These are phyloP conservation scores for Sebastes umbrosus DNA, from an alignment of 2,797 vertebrate genomes.

Conservation along the genomic window DNA sequence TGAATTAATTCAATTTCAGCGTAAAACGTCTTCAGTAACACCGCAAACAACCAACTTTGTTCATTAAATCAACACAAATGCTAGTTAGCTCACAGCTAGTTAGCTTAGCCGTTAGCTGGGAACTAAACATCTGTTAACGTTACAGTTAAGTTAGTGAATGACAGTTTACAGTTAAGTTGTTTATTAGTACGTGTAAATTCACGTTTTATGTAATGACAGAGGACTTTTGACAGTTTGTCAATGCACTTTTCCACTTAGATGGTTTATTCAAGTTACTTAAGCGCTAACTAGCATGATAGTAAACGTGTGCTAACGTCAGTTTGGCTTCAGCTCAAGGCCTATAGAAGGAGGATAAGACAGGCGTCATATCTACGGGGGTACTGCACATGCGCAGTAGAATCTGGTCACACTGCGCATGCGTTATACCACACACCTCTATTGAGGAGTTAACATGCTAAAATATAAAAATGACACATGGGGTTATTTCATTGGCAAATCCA, in stretches of 20 bases:
- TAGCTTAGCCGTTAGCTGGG: slow-evolving; percentile 43
- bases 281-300: slow-evolving; percentile 13
- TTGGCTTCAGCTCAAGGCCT: too few relatives aligned
- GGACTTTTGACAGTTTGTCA: background rate
- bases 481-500: too few relatives aligned
- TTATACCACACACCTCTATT: too few relatives aligned
- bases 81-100: slow-evolving; percentile 13
- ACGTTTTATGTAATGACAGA: rapidly evolving
- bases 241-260: background rate
- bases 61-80: background rate
- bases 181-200: background rate
- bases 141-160: background rate
- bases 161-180: background rate
- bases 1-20: rapidly evolving
- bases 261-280: background rate
- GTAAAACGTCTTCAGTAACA: too few relatives aligned
- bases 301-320: slow-evolving; percentile 43
- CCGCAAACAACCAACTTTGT: background rate
- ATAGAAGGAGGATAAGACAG: rapidly evolving
- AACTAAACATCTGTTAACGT: slow-evolving; percentile 65
- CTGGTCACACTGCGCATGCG: too few relatives aligned
- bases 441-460: too few relatives aligned
- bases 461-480: too few relatives aligned
- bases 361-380: rapidly evolving
- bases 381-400: too few relatives aligned